These are phyloP conservation scores for Schlechtendalia chinensis DNA, from an alignment of 1,140 invertebrate genomes.

Conservation along the genomic window DNA sequence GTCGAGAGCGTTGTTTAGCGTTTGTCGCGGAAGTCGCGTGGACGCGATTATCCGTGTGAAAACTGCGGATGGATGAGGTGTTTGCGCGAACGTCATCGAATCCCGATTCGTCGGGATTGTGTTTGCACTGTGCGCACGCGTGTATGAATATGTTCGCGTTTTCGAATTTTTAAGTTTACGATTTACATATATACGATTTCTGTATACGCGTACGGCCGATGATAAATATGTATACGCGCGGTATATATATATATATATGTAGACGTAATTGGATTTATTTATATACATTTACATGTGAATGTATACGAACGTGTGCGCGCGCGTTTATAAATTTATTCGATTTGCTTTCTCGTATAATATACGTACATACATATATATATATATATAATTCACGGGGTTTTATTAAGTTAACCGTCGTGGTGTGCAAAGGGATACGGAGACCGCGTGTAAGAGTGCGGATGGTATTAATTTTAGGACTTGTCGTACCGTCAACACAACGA, in stretches of 20 bases:
- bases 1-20: too few species aligned
- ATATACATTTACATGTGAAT: background rate
- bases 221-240: too few species aligned
- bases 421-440: background rate
- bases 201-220: too few species aligned
- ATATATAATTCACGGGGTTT: too few species aligned
- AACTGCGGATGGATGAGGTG: background rate
- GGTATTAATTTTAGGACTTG: background rate
- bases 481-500: background rate
- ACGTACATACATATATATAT: too few species aligned
- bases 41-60: background rate
- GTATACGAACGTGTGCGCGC: too few species aligned
- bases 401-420: background rate
- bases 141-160: too few species aligned
- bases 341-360: too few species aligned
- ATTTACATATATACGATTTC: too few species aligned
- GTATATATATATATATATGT: background rate
- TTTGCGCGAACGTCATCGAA: background rate
- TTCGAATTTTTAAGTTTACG: too few species aligned
- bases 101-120: slow-evolving; percentile 19
- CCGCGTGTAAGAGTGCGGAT: background rate
- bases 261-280: too few species aligned
- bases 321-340: background rate
- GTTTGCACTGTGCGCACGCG: slow-evolving; percentile 18
- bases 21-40: background rate